These are phyloP conservation scores for Okapia johnstoni DNA, from an alignment of 2,113 vertebrate species.

Conservation along the genomic window DNA sequence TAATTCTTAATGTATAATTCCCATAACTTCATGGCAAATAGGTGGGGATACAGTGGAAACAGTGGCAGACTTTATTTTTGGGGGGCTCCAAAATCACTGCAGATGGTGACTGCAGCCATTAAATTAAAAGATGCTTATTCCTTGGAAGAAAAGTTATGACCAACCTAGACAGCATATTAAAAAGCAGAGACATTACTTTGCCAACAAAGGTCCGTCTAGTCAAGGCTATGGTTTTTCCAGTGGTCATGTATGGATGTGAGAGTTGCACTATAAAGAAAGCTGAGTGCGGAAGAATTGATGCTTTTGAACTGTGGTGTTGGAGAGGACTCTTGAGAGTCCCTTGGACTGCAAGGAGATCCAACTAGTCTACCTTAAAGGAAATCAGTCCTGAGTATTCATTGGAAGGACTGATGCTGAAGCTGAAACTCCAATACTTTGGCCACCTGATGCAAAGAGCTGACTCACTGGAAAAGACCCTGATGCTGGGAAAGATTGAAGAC, in stretches of 20 bases:
- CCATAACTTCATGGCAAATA: background rate
- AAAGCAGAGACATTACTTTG: background rate
- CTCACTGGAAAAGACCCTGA: background rate
- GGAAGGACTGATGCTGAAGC: background rate
- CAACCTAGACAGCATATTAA: background rate
- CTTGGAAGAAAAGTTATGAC: background rate
- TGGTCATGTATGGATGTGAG: background rate
- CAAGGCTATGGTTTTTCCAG: background rate
- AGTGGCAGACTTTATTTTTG: background rate
- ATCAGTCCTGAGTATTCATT: background rate
- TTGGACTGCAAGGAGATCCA: background rate
- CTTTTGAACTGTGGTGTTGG: background rate
- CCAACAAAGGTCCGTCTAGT: background rate
- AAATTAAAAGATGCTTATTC: background rate
- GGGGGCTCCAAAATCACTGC: background rate
- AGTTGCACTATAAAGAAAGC: background rate
- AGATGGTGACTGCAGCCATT: background rate
- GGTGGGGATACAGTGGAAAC: background rate
- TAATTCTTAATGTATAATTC: background rate
- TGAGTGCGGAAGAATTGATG: fast-evolving
- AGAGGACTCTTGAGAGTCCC: background rate
- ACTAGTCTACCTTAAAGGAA: background rate
- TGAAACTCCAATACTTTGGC: background rate
- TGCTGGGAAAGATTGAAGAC: background rate
- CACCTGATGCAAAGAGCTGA: background rate